A percentile compares a stretch with the other conserved stretches of the same genome.
Conservation (phyloP, 1,140 invertebrate genomes). For the Apis laboriosa region DNA sequence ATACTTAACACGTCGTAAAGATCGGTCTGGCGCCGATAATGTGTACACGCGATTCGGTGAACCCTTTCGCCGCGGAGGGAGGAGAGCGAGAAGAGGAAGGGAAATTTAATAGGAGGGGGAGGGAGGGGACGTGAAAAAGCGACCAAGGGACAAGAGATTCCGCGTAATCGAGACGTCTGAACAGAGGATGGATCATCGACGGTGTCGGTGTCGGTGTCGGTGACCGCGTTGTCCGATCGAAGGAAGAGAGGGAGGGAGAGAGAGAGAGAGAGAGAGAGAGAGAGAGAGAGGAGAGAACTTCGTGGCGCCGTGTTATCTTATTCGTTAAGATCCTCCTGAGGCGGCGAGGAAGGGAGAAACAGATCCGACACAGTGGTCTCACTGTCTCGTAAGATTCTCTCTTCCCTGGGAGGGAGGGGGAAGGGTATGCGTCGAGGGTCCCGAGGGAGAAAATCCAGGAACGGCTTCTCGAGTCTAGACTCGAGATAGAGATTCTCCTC, state of each 20-base stretch:
- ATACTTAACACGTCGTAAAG: conserved; percentile 21
- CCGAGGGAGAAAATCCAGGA: conserved; percentile 74
- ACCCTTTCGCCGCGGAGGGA: background rate
- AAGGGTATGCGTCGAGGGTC: conserved; percentile 52
- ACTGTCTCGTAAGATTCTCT: conserved; percentile 59
- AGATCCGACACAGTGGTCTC: conserved; percentile 68
- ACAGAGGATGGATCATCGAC: conserved; percentile 55
- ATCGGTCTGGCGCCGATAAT: conserved; percentile 18
- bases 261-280: background rate
- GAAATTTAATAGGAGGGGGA: background rate
- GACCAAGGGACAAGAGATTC: conserved; percentile 49
- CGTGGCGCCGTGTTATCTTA: conserved; percentile 78
- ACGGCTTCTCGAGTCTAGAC: conserved; percentile 72
- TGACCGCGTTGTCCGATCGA: conserved; percentile 69
- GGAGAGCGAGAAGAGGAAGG: background rate
- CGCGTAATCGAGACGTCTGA: conserved; percentile 56
- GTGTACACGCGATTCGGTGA: background rate
- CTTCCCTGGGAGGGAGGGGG: conserved; percentile 10
- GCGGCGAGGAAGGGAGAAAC: conserved; percentile 49
- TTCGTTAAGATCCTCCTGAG: conserved; percentile 76
- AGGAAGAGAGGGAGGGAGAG: background rate
- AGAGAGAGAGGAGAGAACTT: conserved; percentile 51
- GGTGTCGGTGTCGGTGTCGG: conserved; percentile 63
- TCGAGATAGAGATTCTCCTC: conserved; percentile 54
- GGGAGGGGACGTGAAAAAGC: conserved; percentile 39